A percentile compares a stretch with the other conserved stretches of the same genome.
These are phyloP conservation scores for Litoditis marina DNA, from an alignment of 2,888 invertebrate genomes.

Conservation along the genomic window DNA sequence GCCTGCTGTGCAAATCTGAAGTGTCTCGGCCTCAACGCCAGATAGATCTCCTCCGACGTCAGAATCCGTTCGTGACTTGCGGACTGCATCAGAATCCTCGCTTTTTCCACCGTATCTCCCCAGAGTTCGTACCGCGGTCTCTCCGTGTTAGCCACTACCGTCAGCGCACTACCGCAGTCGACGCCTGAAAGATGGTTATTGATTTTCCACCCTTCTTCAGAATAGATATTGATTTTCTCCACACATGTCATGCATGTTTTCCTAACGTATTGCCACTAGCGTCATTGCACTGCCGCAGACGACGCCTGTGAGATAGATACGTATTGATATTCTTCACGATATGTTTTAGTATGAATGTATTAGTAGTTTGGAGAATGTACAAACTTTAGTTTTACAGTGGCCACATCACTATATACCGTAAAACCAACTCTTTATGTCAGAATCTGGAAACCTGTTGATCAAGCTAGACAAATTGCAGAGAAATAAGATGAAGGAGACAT, in stretches of 20 bases:
- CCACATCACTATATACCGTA: too few species aligned
- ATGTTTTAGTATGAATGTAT: not conserved
- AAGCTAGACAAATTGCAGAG: too few species aligned
- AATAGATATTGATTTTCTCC: too few species aligned
- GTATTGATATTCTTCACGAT: not conserved
- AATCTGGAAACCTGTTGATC: too few species aligned
- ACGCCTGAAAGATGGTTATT: conserved; percentile 39
- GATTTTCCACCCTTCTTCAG: too few species aligned
- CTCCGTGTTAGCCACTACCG: conserved; percentile 51
- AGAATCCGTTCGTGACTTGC: conserved; percentile 37
- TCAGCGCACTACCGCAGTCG: conserved; percentile 55
- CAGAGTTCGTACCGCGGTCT: conserved; percentile 55
- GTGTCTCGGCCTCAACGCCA: conserved; percentile 56
- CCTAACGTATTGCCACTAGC: too few species aligned
- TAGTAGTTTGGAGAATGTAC: too few species aligned
- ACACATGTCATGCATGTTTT: too few species aligned
- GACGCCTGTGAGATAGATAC: not conserved
- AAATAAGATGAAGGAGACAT: too few species aligned
- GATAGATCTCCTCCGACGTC: conserved; percentile 51
- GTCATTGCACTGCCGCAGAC: too few species aligned
- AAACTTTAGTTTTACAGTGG: too few species aligned
- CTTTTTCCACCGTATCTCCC: conserved; percentile 41
- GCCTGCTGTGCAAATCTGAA: conserved; percentile 43
- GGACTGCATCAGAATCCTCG: conserved; percentile 37
- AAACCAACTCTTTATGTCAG: too few species aligned